Evolutionary conservation across 2,797 vertebrate genomes (phyloP).

Genomic region (Gastrophryne carolinensis): DNA sequence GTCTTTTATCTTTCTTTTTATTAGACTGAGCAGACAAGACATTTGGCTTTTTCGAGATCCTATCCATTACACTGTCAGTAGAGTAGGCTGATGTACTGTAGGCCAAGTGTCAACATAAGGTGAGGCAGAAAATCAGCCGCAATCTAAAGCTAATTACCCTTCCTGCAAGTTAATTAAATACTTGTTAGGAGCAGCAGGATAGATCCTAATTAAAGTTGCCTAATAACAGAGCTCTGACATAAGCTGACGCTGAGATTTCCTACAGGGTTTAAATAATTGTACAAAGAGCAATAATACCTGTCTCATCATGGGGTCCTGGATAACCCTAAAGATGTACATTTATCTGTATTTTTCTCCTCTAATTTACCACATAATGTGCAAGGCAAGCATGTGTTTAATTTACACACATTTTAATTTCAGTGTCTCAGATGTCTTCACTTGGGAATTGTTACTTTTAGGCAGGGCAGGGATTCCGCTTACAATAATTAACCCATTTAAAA

Average conservation of each 20-base stretch:
- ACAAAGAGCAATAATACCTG: conserved; percentile 73
- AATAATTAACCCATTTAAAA: conserved; percentile 14
- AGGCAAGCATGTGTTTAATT: conserved; percentile 67
- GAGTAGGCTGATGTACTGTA: conserved; percentile 59
- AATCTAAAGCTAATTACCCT: conserved; percentile 85
- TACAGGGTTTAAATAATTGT: conserved; percentile 72
- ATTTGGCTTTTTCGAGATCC: conserved; percentile 82
- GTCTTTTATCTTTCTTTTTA: conserved; percentile 85
- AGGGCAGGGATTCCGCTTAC: conserved; percentile 28
- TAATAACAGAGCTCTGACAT: conserved; percentile 82
- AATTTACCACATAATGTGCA: conserved; percentile 68
- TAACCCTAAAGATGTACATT: conserved; percentile 60
- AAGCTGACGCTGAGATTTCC: conserved; percentile 76
- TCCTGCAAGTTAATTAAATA: conserved; percentile 87
- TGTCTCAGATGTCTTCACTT: conserved; percentile 56
- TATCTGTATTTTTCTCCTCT: conserved; percentile 61
- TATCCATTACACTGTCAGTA: conserved; percentile 90
- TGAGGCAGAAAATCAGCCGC: conserved; percentile 76
- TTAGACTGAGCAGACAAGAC: conserved; percentile 83
- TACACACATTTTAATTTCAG: conserved; percentile 64
- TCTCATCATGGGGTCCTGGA: conserved; percentile 64
- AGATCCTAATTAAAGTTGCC: conserved; percentile 88
- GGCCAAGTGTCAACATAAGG: conserved; percentile 83
- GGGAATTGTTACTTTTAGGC: conserved; percentile 55
- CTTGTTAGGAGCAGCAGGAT: conserved; percentile 83